Evolutionary conservation across 2,113 vertebrate species (phyloP), one percentile per base, ranked within the genome.

Genomic region (Myotis lucifugus): DNA sequence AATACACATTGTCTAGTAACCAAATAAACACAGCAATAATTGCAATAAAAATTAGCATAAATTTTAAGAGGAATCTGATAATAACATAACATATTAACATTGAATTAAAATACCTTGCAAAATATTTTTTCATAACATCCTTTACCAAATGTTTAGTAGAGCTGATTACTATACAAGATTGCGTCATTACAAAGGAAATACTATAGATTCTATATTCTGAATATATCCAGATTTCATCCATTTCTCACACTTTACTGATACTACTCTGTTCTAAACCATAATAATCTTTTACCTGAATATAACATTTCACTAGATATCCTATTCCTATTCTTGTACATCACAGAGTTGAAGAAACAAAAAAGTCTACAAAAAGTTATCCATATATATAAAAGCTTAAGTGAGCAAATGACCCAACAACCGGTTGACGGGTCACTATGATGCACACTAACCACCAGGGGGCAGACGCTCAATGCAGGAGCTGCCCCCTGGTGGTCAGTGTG

Each of bases 131-230:
- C 29, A 46, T n/a, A 88, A 88, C 2, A 6, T 81, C 19, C 19
- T 85, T 89, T 91, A 42, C 2, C 46, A 89, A 88, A 82, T 32
- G 0, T 67, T 73, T 85, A 32, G 32, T 15, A 67, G 1, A 46
- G 19, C 50, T 86, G 29, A 66, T 15, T 67, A 64, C 61, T 70
- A 23, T 34, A 50, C 6, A 54, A 79, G 66, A 87, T 19, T 19
- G 1, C 7, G 81, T 86, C 90, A 66, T 78, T n/a, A 87, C 40
- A 93, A 73, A 46, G 23, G 12, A 96, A 89, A 93, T 56, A 78
- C 6, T 46, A 1, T 29, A 48, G 50, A 78, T 4, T 61, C 56
- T 42, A 42, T 82, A 69, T 54, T 48, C 18, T 6, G 56, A 89
- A 34, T 50, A 81, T 8, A 77, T 56, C 15, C 32, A 72, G 18